These are phyloP conservation scores for Mormyrus iriodes DNA, from an alignment of 2,113 vertebrate genomes.

Conservation along the genomic window DNA sequence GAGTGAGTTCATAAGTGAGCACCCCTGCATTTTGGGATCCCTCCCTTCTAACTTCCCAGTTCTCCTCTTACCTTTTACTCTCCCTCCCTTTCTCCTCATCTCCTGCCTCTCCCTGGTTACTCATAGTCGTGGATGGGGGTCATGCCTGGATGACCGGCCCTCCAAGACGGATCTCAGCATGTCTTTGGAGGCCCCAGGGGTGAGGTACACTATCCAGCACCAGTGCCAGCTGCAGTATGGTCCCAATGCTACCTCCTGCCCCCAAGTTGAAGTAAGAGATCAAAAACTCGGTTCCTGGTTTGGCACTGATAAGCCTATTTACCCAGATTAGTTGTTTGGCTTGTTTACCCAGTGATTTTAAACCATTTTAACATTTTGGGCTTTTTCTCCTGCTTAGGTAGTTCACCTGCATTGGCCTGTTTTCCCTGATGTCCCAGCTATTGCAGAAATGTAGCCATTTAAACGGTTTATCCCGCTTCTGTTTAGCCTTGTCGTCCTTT, in stretches of 20 bases:
- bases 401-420: neutral
- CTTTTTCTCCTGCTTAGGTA: neutral
- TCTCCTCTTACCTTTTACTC: neutral
- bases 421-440: neutral
- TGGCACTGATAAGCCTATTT: neutral
- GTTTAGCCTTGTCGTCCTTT: neutral
- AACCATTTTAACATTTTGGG: neutral
- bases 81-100: neutral
- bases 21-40: neutral
- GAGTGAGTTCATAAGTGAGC: neutral
- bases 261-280: constrained; percentile 81
- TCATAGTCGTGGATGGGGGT: constrained; percentile 86
- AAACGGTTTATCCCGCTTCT: neutral
- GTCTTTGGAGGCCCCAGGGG: constrained; percentile 78
- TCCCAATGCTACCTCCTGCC: constrained; percentile 85
- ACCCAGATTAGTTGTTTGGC: neutral
- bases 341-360: neutral
- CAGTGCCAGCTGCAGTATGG: constrained; percentile 97
- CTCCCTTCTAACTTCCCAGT: neutral
- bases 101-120: neutral
- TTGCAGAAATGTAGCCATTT: neutral
- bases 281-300: neutral
- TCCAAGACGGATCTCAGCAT: constrained; percentile 80
- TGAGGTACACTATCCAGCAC: constrained; percentile 88
- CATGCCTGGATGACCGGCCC: constrained; percentile 86